Conservation (phyloP, 2,113 vertebrate genomes). For the Corythornis vintsioides region DNA sequence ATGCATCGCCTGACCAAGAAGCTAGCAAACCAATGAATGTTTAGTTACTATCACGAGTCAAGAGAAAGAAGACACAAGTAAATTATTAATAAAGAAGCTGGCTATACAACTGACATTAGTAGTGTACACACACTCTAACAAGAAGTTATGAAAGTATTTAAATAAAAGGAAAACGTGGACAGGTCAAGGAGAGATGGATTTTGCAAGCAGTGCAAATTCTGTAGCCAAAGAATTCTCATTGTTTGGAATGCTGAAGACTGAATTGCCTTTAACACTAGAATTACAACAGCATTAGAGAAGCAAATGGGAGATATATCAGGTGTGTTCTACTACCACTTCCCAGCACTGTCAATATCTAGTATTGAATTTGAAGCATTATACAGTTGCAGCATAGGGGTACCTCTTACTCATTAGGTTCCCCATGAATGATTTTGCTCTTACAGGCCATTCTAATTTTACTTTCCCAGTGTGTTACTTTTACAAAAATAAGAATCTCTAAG, state of each 20-base stretch:
- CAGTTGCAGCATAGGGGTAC: not conserved
- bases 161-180: not conserved
- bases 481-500: not conserved
- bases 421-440: not conserved
- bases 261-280: not conserved
- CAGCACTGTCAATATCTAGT: fast-evolving
- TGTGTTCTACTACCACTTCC: not conserved
- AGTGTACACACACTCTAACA: not conserved
- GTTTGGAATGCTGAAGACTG: not conserved
- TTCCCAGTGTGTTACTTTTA: not conserved
- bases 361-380: not conserved
- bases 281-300: not conserved
- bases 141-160: not conserved
- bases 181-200: not conserved
- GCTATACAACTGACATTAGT: not conserved
- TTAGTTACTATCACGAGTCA: not conserved
- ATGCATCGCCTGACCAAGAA: not conserved
- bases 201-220: not conserved
- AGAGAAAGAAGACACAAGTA: not conserved
- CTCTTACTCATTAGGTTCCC: not conserved
- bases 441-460: not conserved
- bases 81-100: not conserved
- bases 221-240: not conserved
- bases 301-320: not conserved
- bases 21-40: not conserved